Conservation (phyloP, 2,888 invertebrate genomes). For the Mesopsocus fuscifrons region DNA sequence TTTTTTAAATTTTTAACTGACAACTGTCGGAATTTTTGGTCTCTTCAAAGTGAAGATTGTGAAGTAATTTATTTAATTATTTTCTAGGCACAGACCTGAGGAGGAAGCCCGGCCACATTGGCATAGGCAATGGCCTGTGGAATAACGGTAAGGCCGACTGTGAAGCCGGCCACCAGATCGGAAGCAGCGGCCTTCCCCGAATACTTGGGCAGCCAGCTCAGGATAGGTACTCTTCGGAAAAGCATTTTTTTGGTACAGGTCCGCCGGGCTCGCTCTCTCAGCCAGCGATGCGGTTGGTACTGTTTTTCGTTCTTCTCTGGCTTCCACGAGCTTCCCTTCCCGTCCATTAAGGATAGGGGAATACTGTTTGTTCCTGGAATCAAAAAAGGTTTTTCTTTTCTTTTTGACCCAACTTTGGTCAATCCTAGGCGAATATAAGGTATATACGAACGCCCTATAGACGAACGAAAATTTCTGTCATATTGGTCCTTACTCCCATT, state of each 20-base stretch:
- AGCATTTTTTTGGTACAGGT: constrained; percentile 20
- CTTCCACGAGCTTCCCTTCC: not conserved
- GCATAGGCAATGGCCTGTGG: constrained; percentile 65
- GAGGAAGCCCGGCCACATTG: constrained; percentile 47
- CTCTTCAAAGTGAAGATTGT: too few relatives aligned
- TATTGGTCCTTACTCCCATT: too few relatives aligned
- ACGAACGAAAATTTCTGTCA: too few relatives aligned
- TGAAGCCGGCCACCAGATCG: constrained; percentile 55
- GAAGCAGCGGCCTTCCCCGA: constrained; percentile 33
- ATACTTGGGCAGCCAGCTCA: constrained; percentile 38
- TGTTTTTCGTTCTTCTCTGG: not conserved
- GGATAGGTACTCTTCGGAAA: constrained; percentile 31
- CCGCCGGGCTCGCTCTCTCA: constrained; percentile 14
- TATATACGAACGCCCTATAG: too few relatives aligned
- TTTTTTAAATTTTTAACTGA: too few relatives aligned
- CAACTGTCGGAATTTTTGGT: too few relatives aligned
- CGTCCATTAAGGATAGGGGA: not conserved
- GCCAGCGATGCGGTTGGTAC: constrained; percentile 7
- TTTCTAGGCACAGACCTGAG: constrained; percentile 49
- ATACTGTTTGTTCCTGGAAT: not conserved
- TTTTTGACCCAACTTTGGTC: too few relatives aligned
- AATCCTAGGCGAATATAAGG: too few relatives aligned
- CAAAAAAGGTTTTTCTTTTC: too few relatives aligned
- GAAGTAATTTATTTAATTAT: too few relatives aligned
- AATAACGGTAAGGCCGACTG: constrained; percentile 56